Conservation (phyloP, 2,797 vertebrate species). For the Pangasius larnaudii region DNA sequence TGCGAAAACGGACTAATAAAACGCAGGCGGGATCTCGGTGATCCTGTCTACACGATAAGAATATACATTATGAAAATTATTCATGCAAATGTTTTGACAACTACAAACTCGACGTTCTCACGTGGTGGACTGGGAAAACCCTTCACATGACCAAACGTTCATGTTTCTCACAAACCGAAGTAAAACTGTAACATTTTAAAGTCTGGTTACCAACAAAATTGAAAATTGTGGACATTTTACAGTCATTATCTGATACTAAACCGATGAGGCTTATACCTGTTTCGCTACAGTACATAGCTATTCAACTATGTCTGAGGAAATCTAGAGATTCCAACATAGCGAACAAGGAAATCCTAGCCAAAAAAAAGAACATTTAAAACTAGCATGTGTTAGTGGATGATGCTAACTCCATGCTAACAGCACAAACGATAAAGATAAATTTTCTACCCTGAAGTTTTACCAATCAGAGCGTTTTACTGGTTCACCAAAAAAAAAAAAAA, state of each 20-base stretch:
- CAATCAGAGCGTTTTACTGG: not conserved
- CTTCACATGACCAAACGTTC: not conserved
- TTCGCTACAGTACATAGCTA: not conserved
- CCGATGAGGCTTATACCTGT: not conserved
- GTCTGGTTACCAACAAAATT: not conserved
- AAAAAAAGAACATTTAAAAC: not conserved
- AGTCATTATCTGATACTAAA: not conserved
- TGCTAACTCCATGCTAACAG: not conserved
- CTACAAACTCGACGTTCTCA: not conserved
- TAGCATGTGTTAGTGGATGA: not conserved
- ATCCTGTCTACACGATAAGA: not conserved
- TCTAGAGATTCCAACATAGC: too few species aligned
- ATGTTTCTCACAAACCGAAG: not conserved
- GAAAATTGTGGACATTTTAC: not conserved
- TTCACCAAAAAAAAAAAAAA: too few species aligned
- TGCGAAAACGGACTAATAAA: not conserved
- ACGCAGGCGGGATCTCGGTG: not conserved
- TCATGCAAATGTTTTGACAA: not conserved
- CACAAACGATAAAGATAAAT: not conserved
- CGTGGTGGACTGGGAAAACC: constrained; percentile 9
- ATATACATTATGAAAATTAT: not conserved
- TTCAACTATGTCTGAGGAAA: not conserved
- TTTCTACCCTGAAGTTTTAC: not conserved
- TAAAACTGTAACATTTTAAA: not conserved
- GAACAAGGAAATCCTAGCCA: not conserved